A percentile compares a stretch with the other conserved stretches of the same genome.
Evolutionary conservation across 2,113 vertebrate genomes (phyloP).

Genomic region (Rafetus swinhoei): DNA sequence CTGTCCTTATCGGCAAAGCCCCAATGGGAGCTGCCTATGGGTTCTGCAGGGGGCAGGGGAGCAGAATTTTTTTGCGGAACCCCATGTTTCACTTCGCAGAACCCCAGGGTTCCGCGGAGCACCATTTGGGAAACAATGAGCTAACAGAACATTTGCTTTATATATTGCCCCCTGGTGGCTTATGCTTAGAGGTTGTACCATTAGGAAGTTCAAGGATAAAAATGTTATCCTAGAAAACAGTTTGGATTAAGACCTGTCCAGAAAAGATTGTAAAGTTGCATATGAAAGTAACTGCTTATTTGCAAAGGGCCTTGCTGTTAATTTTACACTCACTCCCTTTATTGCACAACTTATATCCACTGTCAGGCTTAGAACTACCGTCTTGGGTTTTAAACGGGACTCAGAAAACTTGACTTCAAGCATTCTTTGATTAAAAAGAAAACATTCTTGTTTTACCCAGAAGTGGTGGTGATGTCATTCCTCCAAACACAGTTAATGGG

Average conservation of each 20-base stretch:
- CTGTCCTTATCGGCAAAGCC: no score
- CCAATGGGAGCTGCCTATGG: no score
- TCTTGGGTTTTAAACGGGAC: not conserved
- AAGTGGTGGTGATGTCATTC: not conserved
- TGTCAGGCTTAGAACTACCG: not conserved
- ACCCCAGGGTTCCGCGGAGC: no score
- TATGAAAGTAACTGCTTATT: not conserved
- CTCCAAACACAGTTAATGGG: not conserved
- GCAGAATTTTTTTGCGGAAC: no score
- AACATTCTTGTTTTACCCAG: not conserved
- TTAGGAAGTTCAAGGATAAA: not conserved
- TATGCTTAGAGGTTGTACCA: not conserved
- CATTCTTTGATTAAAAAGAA: not conserved
- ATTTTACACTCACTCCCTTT: not conserved
- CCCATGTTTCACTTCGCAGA: no score
- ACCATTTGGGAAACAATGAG: no score
- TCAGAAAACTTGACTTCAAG: not conserved
- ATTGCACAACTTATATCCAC: not conserved
- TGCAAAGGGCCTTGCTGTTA: not conserved
- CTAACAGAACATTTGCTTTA: not conserved
- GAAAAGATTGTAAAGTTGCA: not conserved
- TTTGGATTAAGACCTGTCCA: not conserved
- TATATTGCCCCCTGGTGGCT: not conserved
- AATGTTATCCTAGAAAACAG: not conserved
- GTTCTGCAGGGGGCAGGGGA: no score